These are phyloP conservation scores for Oryzias celebensis DNA, from an alignment of 2,113 vertebrate genomes.

Conservation along the genomic window DNA sequence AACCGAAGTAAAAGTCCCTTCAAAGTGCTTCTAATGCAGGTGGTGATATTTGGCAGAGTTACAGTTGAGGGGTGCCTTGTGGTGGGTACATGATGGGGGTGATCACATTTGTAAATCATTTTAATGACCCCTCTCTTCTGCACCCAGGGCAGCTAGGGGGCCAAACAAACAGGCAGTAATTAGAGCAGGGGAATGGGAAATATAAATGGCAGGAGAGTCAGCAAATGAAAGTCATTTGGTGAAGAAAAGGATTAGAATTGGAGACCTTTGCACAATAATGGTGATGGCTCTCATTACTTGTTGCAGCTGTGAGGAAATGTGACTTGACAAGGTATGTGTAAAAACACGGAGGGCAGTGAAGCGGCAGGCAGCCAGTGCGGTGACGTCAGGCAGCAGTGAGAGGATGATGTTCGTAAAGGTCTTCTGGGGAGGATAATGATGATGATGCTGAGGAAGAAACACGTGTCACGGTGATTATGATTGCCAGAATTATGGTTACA, in stretches of 20 bases:
- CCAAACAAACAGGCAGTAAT: constrained; percentile 74
- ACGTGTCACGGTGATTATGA: constrained; percentile 46
- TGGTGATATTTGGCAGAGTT: constrained; percentile 59
- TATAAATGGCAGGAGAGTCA: constrained; percentile 41
- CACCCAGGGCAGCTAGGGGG: constrained; percentile 66
- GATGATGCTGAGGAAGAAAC: constrained; percentile 46
- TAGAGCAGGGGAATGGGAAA: constrained; percentile 65
- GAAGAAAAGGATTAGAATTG: constrained; percentile 63
- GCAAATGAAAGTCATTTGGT: constrained; percentile 66
- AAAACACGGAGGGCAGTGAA: constrained; percentile 41
- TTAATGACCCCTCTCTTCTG: constrained; percentile 70
- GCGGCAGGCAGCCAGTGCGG: constrained; percentile 1
- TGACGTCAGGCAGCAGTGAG: constrained; percentile 5
- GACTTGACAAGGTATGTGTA: constrained; percentile 36
- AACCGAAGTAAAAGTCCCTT: constrained; percentile 48
- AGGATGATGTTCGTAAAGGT: constrained; percentile 27
- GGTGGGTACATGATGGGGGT: constrained; percentile 13
- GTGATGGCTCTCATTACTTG: constrained; percentile 64
- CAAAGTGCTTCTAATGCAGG: constrained; percentile 59
- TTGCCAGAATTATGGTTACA: constrained; percentile 52
- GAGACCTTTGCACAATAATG: constrained; percentile 68
- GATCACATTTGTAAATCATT: constrained; percentile 71
- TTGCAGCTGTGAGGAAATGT: constrained; percentile 56
- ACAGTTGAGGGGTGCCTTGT: constrained; percentile 44
- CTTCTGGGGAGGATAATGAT: constrained; percentile 3